phyloP scores from a whole-genome alignment of 2,797 vertebrate species.

The Picus viridis region DNA sequence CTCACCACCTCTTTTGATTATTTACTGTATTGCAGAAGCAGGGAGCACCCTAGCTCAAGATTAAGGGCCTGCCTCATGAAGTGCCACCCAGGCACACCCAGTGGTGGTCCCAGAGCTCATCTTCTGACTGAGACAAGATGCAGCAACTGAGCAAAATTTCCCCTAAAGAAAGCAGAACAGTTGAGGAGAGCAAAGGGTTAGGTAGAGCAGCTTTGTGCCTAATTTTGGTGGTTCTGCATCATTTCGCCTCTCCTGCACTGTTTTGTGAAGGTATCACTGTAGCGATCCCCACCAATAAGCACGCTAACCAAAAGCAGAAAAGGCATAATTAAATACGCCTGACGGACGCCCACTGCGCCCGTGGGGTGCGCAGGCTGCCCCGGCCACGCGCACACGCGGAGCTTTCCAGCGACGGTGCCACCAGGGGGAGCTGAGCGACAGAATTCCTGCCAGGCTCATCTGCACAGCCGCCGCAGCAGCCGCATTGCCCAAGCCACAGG shows the following conservation, averaged over 20 bases:
- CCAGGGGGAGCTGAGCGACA: conserved; percentile 61
- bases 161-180: background rate
- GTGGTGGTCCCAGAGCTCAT: background rate
- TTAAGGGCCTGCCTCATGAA: background rate
- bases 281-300: no score
- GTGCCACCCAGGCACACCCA: background rate
- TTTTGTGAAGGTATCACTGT: background rate
- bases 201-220: background rate
- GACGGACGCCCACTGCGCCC: rapidly evolving
- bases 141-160: background rate
- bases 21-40: background rate
- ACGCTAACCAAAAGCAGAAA: rapidly evolving
- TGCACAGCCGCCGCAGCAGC: conserved; percentile 9
- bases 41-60: background rate
- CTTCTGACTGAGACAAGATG: background rate
- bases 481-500: background rate
- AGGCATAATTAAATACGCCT: background rate
- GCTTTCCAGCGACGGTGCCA: background rate
- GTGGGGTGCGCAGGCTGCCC: background rate
- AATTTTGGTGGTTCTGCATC: background rate
- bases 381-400: background rate
- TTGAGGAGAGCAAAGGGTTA: background rate
- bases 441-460: background rate
- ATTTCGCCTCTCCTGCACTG: background rate
- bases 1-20: background rate